These are phyloP conservation scores for Cichlasoma orientale DNA, from an alignment of 2,797 vertebrate species.

Conservation along the genomic window DNA sequence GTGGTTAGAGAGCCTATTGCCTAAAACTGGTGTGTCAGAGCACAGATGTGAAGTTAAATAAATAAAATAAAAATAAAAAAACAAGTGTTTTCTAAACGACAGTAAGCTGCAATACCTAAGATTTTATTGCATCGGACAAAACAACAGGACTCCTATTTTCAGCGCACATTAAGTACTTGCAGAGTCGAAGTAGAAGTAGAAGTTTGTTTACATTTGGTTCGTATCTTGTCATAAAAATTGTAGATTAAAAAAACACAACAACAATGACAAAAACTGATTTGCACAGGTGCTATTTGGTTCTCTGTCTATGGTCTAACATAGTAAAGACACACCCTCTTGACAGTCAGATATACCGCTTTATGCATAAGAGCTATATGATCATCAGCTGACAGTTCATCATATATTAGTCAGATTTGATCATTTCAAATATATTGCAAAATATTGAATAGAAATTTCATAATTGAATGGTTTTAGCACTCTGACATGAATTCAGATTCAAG, in stretches of 20 bases:
- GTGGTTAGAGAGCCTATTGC: neutral
- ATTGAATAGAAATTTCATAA: neutral
- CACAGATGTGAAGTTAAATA: neutral
- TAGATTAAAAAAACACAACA: neutral
- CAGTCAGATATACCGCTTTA: neutral
- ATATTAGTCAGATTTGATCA: neutral
- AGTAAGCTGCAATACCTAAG: neutral
- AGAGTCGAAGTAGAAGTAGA: neutral
- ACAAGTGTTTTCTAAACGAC: neutral
- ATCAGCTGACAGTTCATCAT: neutral
- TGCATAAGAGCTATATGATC: neutral
- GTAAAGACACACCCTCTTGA: neutral
- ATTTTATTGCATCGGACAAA: neutral
- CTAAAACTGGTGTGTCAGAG: neutral
- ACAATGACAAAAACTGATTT: neutral
- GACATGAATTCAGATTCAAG: neutral
- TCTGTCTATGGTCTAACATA: neutral
- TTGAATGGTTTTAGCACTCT: neutral
- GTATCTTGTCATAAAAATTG: neutral
- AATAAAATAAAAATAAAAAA: too few relatives aligned
- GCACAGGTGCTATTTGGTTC: neutral
- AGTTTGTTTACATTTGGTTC: neutral
- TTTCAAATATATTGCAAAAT: neutral
- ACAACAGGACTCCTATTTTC: neutral
- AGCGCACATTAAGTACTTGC: neutral